phyloP scores from a whole-genome alignment of 2,888 invertebrate genomes.

The Pollenia angustigena region DNA sequence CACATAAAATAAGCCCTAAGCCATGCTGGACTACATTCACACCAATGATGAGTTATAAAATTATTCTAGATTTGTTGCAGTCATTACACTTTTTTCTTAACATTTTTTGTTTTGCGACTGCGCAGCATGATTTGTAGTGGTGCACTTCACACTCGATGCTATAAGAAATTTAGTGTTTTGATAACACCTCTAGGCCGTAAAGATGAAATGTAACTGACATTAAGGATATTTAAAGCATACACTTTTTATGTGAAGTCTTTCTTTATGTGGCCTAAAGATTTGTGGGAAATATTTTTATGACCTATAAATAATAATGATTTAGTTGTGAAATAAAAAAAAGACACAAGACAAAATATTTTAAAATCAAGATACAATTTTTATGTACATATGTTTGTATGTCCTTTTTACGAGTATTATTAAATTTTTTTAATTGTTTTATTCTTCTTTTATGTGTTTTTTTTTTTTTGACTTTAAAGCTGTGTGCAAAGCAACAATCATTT shows the following conservation, averaged over 20 bases:
- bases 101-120: not conserved
- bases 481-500: slow-evolving; percentile 51
- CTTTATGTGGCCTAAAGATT: slow-evolving; percentile 27
- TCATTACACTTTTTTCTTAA: slow-evolving; percentile 20
- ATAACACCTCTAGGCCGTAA: slow-evolving; percentile 53
- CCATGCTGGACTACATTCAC: not conserved
- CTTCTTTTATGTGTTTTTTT: slow-evolving; percentile 25
- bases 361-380: slow-evolving; percentile 43
- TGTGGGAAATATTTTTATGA: slow-evolving; percentile 63
- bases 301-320: slow-evolving; percentile 62
- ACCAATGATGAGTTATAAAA: slow-evolving; percentile 23
- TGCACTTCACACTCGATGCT: slow-evolving; percentile 7
- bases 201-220: slow-evolving; percentile 60
- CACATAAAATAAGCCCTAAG: slow-evolving; percentile 59
- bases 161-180: slow-evolving; percentile 39
- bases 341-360: slow-evolving; percentile 31
- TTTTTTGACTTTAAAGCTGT: slow-evolving; percentile 19
- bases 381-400: not conserved
- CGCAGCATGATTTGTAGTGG: slow-evolving; percentile 41
- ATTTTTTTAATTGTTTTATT: slow-evolving; percentile 28
- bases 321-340: slow-evolving; percentile 12
- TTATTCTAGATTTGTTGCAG: slow-evolving; percentile 35
- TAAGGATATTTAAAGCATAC: slow-evolving; percentile 30
- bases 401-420: slow-evolving; percentile 3
- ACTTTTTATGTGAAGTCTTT: not conserved